phyloP scores from a whole-genome alignment of 1,140 invertebrate genomes.

The Oreohelix idahoensis region DNA sequence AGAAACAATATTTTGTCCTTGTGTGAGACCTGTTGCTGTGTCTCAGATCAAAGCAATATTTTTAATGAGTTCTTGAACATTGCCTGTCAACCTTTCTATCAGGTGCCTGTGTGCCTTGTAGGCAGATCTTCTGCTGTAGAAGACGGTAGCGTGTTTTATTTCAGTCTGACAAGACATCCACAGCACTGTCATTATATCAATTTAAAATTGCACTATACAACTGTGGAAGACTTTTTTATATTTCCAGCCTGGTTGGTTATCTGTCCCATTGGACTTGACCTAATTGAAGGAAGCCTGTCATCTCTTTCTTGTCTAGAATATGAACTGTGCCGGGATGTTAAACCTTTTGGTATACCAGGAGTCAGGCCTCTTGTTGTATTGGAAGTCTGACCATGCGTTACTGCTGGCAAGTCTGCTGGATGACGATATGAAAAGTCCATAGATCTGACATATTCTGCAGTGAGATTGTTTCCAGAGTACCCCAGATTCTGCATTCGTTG shows the following conservation, averaged over 20 bases:
- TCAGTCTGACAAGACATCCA: too few relatives aligned
- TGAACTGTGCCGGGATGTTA: neutral
- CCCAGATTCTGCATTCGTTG: conserved; percentile 65
- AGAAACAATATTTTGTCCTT: too few relatives aligned
- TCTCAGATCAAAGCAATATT: too few relatives aligned
- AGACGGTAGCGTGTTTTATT: too few relatives aligned
- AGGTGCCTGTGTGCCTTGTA: too few relatives aligned
- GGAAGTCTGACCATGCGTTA: conserved; percentile 38
- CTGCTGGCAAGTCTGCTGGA: conserved; percentile 51
- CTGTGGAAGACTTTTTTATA: too few relatives aligned
- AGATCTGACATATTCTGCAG: conserved; percentile 55
- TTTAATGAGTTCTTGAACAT: too few relatives aligned
- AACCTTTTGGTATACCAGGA: neutral
- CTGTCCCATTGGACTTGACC: neutral
- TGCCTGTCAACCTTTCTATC: too few relatives aligned
- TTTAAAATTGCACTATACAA: too few relatives aligned
- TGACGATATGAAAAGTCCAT: conserved; percentile 66
- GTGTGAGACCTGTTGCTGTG: too few relatives aligned
- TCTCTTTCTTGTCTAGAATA: neutral
- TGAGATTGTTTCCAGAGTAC: conserved; percentile 62
- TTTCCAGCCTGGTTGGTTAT: neutral
- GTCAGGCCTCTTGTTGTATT: neutral
- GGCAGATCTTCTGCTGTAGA: too few relatives aligned
- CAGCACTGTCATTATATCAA: too few relatives aligned
- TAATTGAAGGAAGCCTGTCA: conserved; percentile 40